phyloP scores from a whole-genome alignment of 2,113 vertebrate genomes.

The Labeo rohita region DNA sequence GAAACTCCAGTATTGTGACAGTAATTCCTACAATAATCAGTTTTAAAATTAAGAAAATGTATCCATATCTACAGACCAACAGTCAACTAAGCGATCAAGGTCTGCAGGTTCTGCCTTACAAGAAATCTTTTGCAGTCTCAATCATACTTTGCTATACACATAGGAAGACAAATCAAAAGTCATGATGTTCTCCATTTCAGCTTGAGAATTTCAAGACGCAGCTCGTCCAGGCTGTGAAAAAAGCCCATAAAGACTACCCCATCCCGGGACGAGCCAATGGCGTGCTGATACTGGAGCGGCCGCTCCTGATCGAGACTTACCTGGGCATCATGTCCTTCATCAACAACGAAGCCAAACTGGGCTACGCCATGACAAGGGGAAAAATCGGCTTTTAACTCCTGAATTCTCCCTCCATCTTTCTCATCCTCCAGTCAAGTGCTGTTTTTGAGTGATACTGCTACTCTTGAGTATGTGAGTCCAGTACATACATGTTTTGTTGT shows the following conservation, averaged over 20 bases:
- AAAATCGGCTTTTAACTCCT: conserved; percentile 88
- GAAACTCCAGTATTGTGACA: too few relatives aligned
- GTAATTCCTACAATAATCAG: too few relatives aligned
- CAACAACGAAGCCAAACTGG: conserved; percentile 96
- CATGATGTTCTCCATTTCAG: conserved; percentile 65
- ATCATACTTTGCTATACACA: neutral
- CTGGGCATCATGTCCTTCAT: conserved; percentile 96
- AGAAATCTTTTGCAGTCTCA: neutral
- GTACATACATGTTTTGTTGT: conserved; percentile 44
- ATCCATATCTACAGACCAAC: too few relatives aligned
- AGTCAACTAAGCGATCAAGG: neutral
- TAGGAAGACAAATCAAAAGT: neutral
- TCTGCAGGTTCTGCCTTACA: neutral
- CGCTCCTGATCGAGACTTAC: conserved; percentile 96
- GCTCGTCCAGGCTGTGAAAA: conserved; percentile 93
- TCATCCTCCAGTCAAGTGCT: neutral
- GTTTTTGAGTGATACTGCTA: neutral
- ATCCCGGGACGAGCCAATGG: conserved; percentile 78
- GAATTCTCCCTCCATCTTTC: neutral
- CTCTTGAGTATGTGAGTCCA: conserved; percentile 42
- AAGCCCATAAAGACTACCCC: conserved; percentile 85
- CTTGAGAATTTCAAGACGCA: conserved; percentile 89
- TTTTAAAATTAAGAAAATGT: too few relatives aligned
- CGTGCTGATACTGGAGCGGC: conserved; percentile 88
- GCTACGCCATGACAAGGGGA: conserved; percentile 95